Percentiles rank a stretch among this genome's conserved stretches.
Conservation (phyloP, 2,113 vertebrate species). For the Macaca mulatta region DNA sequence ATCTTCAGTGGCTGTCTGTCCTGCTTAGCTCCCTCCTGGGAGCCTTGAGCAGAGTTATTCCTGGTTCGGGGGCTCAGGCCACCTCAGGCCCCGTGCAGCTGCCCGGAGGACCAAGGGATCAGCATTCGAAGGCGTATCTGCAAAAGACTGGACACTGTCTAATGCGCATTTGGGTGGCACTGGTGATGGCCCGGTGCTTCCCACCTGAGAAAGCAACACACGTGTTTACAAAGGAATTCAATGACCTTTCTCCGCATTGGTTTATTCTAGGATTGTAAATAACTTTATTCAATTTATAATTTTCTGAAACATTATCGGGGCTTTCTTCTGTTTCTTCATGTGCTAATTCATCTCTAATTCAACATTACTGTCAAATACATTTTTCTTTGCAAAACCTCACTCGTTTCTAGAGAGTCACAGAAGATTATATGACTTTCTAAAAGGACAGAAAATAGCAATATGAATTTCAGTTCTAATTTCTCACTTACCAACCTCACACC, state of each 20-base stretch:
- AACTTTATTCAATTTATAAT: not conserved
- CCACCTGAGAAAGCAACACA: not conserved
- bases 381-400: not conserved
- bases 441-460: not conserved
- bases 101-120: not conserved
- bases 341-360: not conserved
- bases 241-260: not conserved
- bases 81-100: not conserved
- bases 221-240: not conserved
- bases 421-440: not conserved
- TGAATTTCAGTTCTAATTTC: not conserved
- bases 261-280: not conserved
- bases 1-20: not conserved
- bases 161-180: not conserved
- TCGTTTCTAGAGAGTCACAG: not conserved
- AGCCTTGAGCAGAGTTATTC: not conserved
- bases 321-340: not conserved
- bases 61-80: not conserved
- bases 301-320: not conserved
- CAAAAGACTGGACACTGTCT: not conserved
- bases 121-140: not conserved
- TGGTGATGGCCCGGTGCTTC: not conserved
- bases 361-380: not conserved
- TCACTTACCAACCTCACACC: not conserved
- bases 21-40: not conserved